phyloP scores from a whole-genome alignment of 2,888 invertebrate genomes.

The Xanthorhoe spadicearia region DNA sequence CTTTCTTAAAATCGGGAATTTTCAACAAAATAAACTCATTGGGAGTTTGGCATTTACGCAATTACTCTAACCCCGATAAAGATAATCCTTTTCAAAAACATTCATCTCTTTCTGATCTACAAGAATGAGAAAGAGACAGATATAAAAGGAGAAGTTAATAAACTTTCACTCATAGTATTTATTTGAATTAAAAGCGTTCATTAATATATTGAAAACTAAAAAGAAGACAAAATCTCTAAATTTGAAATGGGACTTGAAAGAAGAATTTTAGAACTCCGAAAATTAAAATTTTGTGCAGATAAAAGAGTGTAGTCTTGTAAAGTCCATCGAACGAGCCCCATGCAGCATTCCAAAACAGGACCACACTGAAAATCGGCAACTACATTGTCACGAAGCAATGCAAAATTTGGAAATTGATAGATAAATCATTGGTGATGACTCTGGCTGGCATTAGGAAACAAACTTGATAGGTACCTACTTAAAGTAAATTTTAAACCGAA shows the following conservation, averaged over 20 bases:
- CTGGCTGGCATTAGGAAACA: constrained; percentile 24
- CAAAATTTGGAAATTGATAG: constrained; percentile 54
- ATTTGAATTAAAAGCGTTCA: neutral
- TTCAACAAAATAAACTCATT: too few relatives aligned
- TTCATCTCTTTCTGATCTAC: neutral
- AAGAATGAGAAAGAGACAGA: neutral
- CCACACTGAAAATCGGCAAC: constrained; percentile 79
- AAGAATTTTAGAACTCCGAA: neutral
- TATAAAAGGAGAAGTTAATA: neutral
- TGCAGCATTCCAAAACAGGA: constrained; percentile 77
- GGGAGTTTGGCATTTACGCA: neutral
- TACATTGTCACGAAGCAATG: constrained; percentile 85
- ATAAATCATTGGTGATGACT: constrained; percentile 50
- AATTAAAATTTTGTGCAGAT: constrained; percentile 11
- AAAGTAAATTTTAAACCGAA: neutral
- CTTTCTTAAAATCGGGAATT: too few relatives aligned
- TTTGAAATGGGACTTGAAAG: too few relatives aligned
- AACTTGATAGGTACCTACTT: neutral
- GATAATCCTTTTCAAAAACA: neutral
- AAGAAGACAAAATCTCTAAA: too few relatives aligned
- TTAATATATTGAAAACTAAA: neutral
- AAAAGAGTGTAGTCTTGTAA: constrained; percentile 20
- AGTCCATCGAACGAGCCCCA: constrained; percentile 50
- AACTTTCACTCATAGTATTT: neutral
- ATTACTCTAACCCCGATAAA: neutral